phyloP scores from a whole-genome alignment of 2,113 vertebrate species.

The Psittacula cyanocephala region DNA sequence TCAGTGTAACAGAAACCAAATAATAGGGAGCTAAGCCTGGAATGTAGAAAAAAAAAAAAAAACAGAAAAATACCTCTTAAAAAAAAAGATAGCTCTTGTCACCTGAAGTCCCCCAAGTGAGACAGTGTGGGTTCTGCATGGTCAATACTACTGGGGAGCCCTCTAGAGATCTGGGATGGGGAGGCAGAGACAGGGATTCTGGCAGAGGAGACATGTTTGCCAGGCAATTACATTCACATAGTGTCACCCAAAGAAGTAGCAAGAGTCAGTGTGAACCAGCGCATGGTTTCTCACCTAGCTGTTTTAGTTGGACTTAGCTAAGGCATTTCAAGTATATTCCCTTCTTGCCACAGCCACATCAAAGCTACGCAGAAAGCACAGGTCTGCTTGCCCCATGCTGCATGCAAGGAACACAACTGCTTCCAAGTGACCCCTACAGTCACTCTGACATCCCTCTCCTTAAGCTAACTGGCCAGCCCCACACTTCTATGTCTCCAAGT shows the following conservation, averaged over 20 bases:
- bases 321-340: background rate
- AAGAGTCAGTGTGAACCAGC: background rate
- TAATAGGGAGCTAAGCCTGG: background rate
- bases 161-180: background rate
- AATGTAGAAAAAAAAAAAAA: background rate
- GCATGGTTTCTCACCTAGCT: background rate
- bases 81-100: background rate
- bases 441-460: background rate
- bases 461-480: background rate
- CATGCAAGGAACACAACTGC: background rate
- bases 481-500: background rate
- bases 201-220: background rate
- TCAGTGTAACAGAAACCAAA: background rate
- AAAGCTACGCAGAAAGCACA: background rate
- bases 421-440: background rate
- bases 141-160: background rate
- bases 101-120: background rate
- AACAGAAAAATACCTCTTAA: background rate
- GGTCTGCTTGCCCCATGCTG: background rate
- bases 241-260: background rate
- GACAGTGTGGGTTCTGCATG: background rate
- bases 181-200: background rate
- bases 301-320: background rate
- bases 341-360: background rate
- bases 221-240: rapidly evolving